A percentile compares a stretch with the other conserved stretches of the same genome.
Evolutionary conservation across 1,140 invertebrate genomes (phyloP).

Genomic region (Pemphigus obesinymphae): DNA sequence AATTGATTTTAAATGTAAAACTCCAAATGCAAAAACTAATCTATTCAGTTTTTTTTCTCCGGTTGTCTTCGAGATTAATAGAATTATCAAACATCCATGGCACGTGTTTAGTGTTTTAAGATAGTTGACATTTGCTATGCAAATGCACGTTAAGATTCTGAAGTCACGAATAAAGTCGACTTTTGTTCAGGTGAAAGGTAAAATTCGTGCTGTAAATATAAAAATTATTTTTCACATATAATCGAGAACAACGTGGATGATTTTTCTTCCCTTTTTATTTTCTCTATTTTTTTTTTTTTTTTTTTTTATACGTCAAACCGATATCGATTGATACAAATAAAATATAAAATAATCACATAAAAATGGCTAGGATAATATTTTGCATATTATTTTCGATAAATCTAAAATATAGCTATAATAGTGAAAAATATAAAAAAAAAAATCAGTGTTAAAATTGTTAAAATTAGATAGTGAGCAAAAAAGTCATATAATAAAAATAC

Average conservation of each 20-base stretch:
- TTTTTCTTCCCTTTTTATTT: no score
- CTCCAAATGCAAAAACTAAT: background rate
- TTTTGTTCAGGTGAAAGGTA: background rate
- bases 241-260: background rate
- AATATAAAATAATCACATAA: no score
- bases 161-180: background rate
- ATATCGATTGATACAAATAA: no score
- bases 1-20: background rate
- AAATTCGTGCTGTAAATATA: background rate
- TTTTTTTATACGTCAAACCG: no score
- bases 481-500: no score
- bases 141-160: background rate
- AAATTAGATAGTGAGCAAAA: no score
- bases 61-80: background rate
- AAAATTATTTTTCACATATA: background rate
- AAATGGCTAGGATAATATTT: no score
- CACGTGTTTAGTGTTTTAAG: conserved; percentile 11
- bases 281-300: no score
- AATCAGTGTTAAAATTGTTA: no score
- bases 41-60: background rate
- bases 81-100: background rate
- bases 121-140: background rate
- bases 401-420: no score
- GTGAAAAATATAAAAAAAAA: no score
- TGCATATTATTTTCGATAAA: no score